Percentiles rank a stretch among this genome's conserved stretches.
Conservation (phyloP, 2,797 vertebrate species). For the Hafferia zeledoni region DNA sequence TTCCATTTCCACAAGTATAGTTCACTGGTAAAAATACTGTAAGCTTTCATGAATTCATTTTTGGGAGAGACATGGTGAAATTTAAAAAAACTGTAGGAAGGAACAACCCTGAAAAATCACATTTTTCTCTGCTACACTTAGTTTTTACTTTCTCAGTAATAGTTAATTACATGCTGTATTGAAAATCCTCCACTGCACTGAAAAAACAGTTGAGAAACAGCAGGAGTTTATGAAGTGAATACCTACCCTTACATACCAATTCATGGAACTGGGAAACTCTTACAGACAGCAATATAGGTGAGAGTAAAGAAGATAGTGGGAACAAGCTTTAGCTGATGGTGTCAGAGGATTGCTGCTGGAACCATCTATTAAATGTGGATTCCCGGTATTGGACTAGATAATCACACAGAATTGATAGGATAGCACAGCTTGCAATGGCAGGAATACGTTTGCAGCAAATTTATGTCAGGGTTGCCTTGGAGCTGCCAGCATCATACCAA, state of each 20-base stretch:
- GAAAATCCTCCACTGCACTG: not conserved
- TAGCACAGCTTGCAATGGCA: slow-evolving; percentile 18
- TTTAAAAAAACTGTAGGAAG: slow-evolving; percentile 35
- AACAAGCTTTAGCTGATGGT: slow-evolving; percentile 44
- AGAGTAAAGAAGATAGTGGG: slow-evolving; percentile 39
- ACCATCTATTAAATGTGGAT: slow-evolving; percentile 61
- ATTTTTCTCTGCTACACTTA: slow-evolving; percentile 12
- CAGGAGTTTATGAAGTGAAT: slow-evolving; percentile 42
- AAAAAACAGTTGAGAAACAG: slow-evolving; percentile 31
- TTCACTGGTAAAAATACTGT: not conserved
- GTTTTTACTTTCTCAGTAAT: slow-evolving; percentile 27
- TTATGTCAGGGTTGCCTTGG: slow-evolving; percentile 49
- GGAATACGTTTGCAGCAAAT: slow-evolving; percentile 48
- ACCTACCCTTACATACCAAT: slow-evolving; percentile 12
- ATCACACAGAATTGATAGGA: slow-evolving; percentile 55
- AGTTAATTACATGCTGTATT: not conserved
- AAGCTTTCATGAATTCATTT: not conserved
- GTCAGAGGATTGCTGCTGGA: slow-evolving; percentile 53
- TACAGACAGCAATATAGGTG: slow-evolving; percentile 30
- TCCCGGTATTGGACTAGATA: slow-evolving; percentile 27
- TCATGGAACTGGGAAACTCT: slow-evolving; percentile 31
- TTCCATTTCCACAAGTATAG: not conserved
- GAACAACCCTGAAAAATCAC: slow-evolving; percentile 36
- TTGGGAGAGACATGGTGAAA: not conserved
- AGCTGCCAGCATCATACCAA: not conserved